phyloP scores from a whole-genome alignment of 1,140 invertebrate species.

The Caenorhabditis briggsae region DNA sequence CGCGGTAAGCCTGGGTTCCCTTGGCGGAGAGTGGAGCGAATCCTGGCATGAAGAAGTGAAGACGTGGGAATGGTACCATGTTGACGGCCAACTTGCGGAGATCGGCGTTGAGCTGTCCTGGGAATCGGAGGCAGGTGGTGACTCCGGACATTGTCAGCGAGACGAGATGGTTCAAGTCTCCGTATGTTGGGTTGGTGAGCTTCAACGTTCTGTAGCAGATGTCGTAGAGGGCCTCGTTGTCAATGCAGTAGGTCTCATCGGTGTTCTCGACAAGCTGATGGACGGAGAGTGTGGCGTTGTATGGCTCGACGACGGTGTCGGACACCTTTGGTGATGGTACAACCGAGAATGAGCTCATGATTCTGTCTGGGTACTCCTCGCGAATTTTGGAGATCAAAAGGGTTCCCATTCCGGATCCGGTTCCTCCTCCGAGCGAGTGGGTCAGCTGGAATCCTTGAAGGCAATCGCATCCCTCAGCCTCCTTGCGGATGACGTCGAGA shows the following conservation, averaged over 20 bases:
- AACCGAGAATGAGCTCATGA: constrained; percentile 46
- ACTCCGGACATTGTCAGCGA: constrained; percentile 79
- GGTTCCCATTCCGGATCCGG: constrained; percentile 81
- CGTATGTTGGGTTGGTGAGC: constrained; percentile 85
- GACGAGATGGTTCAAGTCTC: constrained; percentile 85
- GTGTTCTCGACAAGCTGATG: constrained; percentile 85
- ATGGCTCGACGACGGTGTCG: constrained; percentile 86
- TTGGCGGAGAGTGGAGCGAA: constrained; percentile 92
- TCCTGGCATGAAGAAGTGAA: constrained; percentile 97
- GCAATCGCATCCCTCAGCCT: constrained; percentile 86
- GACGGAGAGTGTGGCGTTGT: constrained; percentile 85
- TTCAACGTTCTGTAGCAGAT: constrained; percentile 86
- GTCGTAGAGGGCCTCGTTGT: constrained; percentile 86
- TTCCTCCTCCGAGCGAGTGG: constrained; percentile 80
- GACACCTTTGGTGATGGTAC: constrained; percentile 81
- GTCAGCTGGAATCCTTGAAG: constrained; percentile 80
- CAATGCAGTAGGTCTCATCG: constrained; percentile 87
- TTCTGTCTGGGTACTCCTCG: constrained; percentile 79
- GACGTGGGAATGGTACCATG: constrained; percentile 94
- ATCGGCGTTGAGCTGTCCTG: constrained; percentile 85
- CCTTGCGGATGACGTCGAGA: constrained; percentile 88
- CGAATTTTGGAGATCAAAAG: constrained; percentile 81
- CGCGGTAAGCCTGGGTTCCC: constrained; percentile 84
- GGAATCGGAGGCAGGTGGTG: constrained; percentile 83
- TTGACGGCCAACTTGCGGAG: constrained; percentile 94